Conservation (phyloP, 2,113 vertebrate species). For the Erythrocebus patas region DNA sequence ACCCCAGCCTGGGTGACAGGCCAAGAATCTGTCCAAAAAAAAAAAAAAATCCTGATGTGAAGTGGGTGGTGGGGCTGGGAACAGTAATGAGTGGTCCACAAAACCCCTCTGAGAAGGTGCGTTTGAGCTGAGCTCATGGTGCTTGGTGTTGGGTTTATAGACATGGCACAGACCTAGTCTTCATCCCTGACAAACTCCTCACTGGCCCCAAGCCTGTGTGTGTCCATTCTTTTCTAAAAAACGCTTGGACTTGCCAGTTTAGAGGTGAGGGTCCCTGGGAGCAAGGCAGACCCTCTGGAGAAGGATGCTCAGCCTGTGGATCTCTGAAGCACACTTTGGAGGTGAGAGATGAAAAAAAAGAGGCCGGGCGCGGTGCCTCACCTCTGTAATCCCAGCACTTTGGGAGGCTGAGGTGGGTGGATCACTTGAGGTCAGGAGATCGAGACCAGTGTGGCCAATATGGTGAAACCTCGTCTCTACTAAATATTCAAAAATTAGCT, state of each 20-base stretch:
- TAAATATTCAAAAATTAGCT: too few relatives aligned
- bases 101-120: neutral
- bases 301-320: neutral
- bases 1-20: too few relatives aligned
- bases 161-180: neutral
- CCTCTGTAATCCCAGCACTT: too few relatives aligned
- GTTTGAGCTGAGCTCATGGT: neutral
- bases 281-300: neutral
- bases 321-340: neutral
- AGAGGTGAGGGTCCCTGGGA: neutral
- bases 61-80: neutral
- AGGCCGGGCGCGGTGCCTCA: too few relatives aligned
- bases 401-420: too few relatives aligned
- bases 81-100: neutral
- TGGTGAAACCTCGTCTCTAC: too few relatives aligned
- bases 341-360: neutral
- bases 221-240: neutral
- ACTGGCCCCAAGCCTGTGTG: neutral
- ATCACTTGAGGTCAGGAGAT: too few relatives aligned
- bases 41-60: too few relatives aligned
- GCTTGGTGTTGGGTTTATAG: neutral
- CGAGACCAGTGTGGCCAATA: too few relatives aligned
- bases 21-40: too few relatives aligned
- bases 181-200: neutral
- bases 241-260: neutral